These are phyloP conservation scores for Chaetodon trifascialis DNA, from an alignment of 2,113 vertebrate species.

Conservation along the genomic window DNA sequence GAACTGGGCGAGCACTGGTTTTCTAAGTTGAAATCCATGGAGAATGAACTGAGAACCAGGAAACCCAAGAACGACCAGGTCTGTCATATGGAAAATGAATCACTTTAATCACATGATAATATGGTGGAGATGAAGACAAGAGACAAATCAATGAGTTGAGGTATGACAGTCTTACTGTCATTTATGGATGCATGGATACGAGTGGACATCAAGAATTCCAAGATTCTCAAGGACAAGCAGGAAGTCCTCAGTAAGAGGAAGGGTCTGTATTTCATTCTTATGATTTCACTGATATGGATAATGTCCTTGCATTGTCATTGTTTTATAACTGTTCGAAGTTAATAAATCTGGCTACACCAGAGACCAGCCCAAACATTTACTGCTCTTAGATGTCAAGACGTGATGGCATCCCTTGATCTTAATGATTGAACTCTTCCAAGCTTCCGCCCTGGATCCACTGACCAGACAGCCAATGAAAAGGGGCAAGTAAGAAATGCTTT, in stretches of 20 bases:
- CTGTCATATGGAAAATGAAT: background rate
- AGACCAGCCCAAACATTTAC: background rate
- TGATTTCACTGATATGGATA: too few species aligned
- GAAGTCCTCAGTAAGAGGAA: too few species aligned
- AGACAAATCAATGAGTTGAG: background rate
- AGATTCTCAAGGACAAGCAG: too few species aligned
- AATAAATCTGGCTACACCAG: background rate
- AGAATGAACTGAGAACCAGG: background rate
- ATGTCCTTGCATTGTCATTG: too few species aligned
- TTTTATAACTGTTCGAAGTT: background rate
- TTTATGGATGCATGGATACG: background rate
- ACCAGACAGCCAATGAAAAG: background rate
- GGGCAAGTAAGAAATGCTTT: background rate
- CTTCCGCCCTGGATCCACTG: too few species aligned
- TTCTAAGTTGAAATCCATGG: background rate
- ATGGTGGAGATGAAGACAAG: background rate
- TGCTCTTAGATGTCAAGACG: too few species aligned
- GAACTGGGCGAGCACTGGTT: background rate
- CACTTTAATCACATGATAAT: too few species aligned
- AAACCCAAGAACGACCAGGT: background rate
- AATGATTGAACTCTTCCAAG: too few species aligned
- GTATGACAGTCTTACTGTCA: background rate
- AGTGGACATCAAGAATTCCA: background rate
- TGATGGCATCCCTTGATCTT: background rate
- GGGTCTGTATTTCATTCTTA: too few species aligned